phyloP scores from a whole-genome alignment of 2,888 invertebrate genomes.

The Mesoligia furuncula region DNA sequence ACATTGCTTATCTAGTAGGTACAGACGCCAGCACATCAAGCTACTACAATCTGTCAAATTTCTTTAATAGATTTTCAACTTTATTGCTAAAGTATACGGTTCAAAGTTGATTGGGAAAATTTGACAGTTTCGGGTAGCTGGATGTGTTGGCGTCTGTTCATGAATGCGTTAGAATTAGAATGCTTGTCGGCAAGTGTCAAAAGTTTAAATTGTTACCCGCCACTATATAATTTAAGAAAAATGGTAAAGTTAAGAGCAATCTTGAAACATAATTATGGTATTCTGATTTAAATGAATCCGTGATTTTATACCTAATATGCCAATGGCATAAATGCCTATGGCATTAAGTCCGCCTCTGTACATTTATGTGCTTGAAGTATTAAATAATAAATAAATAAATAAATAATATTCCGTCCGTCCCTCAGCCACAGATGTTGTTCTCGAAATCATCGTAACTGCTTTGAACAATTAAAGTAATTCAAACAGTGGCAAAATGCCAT shows the following conservation, averaged over 20 bases:
- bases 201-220: conserved; percentile 5
- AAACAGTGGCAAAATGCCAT: no score
- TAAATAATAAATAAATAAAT: no score
- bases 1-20: conserved; percentile 33
- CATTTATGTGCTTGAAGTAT: no score
- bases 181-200: conserved; percentile 44
- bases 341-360: no score
- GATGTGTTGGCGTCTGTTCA: background rate
- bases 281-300: background rate
- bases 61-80: no score
- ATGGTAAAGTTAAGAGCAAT: background rate
- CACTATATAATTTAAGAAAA: background rate
- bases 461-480: background rate
- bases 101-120: no score
- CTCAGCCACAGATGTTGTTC: background rate
- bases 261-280: background rate
- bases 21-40: background rate
- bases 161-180: conserved; percentile 61
- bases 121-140: no score
- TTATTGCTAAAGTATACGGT: no score
- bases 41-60: no score
- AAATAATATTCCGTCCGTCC: background rate
- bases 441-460: background rate
- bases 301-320: background rate
- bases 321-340: no score